Evolutionary conservation across 30 jellyfish, hydroid and myxozoan species (phyloP).

Genomic region (Rhopilema esculentum): DNA sequence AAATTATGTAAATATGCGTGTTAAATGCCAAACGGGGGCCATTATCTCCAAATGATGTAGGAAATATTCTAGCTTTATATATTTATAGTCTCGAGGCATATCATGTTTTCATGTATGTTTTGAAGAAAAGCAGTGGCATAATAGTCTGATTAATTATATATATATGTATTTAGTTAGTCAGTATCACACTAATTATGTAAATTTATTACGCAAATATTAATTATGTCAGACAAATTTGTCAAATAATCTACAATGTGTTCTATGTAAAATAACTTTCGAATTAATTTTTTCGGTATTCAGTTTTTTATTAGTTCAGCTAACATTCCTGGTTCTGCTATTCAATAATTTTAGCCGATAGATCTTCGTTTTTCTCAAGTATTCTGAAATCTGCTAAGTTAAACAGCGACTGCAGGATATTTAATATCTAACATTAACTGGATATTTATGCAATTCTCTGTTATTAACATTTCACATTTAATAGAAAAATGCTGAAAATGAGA

Average conservation of each 20-base stretch:
- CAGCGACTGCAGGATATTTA: not conserved
- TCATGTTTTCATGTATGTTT: not conserved
- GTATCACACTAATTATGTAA: not conserved
- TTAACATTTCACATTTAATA: too few relatives aligned
- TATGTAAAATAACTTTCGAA: not conserved
- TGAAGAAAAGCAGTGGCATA: not conserved
- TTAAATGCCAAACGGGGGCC: not conserved
- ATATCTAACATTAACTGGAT: too few relatives aligned
- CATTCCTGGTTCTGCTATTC: not conserved
- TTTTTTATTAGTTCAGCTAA: not conserved
- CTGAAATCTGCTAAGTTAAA: not conserved
- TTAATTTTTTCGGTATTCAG: not conserved
- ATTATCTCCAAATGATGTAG: not conserved
- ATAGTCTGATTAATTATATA: not conserved
- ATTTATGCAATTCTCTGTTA: too few relatives aligned
- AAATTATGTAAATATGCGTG: not conserved
- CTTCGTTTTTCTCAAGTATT: too few relatives aligned
- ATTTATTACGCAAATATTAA: not conserved
- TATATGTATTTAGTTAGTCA: not conserved
- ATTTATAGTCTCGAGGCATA: not conserved
- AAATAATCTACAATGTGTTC: not conserved
- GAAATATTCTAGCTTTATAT: not conserved
- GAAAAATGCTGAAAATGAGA: too few relatives aligned
- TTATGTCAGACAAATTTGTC: not conserved
- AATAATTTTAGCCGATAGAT: not conserved